Percentiles rank a stretch among this genome's conserved stretches.
phyloP scores from a whole-genome alignment of 2,113 vertebrate genomes.

The Vulpes ferrilata region DNA sequence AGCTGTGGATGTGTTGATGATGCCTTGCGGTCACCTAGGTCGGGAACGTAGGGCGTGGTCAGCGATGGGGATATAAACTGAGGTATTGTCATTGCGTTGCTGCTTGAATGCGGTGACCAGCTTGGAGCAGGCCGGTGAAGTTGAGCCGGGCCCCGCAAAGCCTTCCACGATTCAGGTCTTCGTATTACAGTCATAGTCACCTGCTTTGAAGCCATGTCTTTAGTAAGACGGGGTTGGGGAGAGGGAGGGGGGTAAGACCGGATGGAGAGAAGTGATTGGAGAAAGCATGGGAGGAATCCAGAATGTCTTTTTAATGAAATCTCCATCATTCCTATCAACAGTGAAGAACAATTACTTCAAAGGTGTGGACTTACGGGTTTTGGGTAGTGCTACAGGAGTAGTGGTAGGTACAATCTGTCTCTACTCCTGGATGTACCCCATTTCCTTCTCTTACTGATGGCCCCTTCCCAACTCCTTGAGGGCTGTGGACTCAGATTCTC shows the following conservation, averaged over 20 bases:
- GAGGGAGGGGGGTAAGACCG: not conserved
- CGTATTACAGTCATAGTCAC: not conserved
- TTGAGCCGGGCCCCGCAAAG: rapidly evolving
- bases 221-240: not conserved
- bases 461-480: not conserved
- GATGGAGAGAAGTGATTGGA: not conserved
- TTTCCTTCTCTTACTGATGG: not conserved
- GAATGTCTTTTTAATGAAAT: not conserved
- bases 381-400: not conserved
- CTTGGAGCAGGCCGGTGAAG: not conserved
- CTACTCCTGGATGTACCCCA: not conserved
- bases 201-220: not conserved
- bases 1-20: not conserved
- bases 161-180: not conserved
- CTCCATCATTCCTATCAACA: not conserved
- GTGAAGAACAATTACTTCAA: not conserved
- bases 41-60: not conserved
- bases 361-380: not conserved
- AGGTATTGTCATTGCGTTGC: not conserved
- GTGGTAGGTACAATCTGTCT: not conserved
- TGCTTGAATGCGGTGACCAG: not conserved
- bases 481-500: not conserved
- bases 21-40: not conserved
- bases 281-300: not conserved
- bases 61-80: not conserved